Evolutionary conservation across 2,888 invertebrate species (phyloP).

Genomic region (Dioctria linearis): DNA sequence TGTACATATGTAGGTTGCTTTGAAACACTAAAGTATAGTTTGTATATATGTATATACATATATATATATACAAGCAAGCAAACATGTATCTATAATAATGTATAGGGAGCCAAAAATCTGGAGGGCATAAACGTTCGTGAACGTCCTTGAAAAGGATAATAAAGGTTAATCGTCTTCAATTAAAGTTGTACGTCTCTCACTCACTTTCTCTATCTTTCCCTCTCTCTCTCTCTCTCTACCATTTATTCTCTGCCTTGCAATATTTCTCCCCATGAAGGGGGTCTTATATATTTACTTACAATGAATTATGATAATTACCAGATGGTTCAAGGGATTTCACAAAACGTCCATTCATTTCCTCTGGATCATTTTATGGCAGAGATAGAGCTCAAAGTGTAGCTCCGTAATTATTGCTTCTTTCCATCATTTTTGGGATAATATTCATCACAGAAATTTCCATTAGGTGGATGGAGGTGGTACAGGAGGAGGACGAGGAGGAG

Average conservation of each 20-base stretch:
- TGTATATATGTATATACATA: no score
- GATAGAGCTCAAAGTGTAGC: not conserved
- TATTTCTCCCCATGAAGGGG: not conserved
- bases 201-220: no score
- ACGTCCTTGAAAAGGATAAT: slow-evolving; percentile 16
- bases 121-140: not conserved
- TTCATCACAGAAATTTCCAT: not conserved
- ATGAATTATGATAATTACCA: slow-evolving; percentile 16
- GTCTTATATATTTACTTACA: slow-evolving; percentile 8
- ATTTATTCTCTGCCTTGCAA: not conserved
- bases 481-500: no score
- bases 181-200: not conserved
- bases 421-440: not conserved
- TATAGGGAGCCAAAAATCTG: not conserved
- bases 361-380: not conserved
- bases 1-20: no score
- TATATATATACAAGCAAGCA: no score
- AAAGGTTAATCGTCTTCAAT: slow-evolving; percentile 15
- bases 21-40: no score
- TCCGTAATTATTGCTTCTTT: not conserved
- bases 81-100: not conserved
- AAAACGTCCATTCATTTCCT: slow-evolving; percentile 4
- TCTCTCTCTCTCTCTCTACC: no score
- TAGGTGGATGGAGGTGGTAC: no score
- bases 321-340: not conserved